These are phyloP conservation scores for Oscheius sp. DNA, from an alignment of 2,888 invertebrate species.

Conservation along the genomic window DNA sequence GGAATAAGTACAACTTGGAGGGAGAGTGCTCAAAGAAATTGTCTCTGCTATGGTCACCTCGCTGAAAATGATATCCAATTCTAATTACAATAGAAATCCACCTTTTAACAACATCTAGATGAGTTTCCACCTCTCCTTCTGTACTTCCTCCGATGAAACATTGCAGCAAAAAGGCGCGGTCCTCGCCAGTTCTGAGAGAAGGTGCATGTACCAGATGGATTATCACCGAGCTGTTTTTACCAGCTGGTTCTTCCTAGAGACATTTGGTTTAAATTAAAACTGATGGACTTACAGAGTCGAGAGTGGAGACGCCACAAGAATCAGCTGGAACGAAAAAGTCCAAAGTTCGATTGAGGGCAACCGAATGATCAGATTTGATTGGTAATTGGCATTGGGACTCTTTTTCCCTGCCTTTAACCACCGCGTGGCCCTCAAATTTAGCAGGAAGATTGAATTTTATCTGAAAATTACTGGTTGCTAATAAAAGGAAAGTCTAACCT, in stretches of 20 bases:
- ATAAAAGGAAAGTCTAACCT: slow-evolving; percentile 18
- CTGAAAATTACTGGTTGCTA: not conserved
- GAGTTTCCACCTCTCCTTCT: slow-evolving; percentile 53
- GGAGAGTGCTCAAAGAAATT: slow-evolving; percentile 58
- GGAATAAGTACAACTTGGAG: slow-evolving; percentile 65
- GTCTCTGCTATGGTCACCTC: slow-evolving; percentile 58
- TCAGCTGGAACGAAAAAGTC: slow-evolving; percentile 42
- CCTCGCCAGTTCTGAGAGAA: slow-evolving; percentile 39
- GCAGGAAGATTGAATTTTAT: slow-evolving; percentile 39
- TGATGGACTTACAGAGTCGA: slow-evolving; percentile 33
- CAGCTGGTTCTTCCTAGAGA: slow-evolving; percentile 36
- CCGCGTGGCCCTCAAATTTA: slow-evolving; percentile 42
- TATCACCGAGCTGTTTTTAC: slow-evolving; percentile 38
- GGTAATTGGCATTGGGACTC: slow-evolving; percentile 41
- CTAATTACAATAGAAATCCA: slow-evolving; percentile 1
- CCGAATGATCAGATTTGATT: not conserved
- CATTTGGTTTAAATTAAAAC: not conserved
- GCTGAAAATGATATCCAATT: slow-evolving; percentile 30
- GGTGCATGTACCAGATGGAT: slow-evolving; percentile 47
- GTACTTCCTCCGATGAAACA: slow-evolving; percentile 42
- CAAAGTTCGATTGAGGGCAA: slow-evolving; percentile 3
- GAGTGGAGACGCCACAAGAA: slow-evolving; percentile 43
- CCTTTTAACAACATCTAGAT: slow-evolving; percentile 52
- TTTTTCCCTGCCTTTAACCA: slow-evolving; percentile 52
- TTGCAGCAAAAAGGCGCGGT: slow-evolving; percentile 52